These are phyloP conservation scores for Megathymus violae DNA, from an alignment of 1,140 invertebrate genomes.

Conservation along the genomic window DNA sequence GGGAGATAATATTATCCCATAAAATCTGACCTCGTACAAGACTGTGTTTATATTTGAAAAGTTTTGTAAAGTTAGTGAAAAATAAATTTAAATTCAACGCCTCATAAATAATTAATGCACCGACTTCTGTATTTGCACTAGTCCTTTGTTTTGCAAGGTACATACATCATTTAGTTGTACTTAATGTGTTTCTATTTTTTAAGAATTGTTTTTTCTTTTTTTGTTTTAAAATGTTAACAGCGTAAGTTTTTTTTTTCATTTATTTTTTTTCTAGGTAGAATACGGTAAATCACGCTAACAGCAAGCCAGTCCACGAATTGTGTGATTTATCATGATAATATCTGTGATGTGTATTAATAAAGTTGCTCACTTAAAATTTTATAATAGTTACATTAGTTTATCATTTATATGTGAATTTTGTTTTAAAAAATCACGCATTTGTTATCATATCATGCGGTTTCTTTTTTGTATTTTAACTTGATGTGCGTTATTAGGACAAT, in stretches of 20 bases:
- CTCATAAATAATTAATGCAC: slow-evolving; percentile 1
- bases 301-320: slow-evolving; percentile 9
- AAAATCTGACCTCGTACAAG: slow-evolving; percentile 49
- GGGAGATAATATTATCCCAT: slow-evolving; percentile 16
- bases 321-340: neutral
- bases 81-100: slow-evolving; percentile 20
- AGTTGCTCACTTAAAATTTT: slow-evolving; percentile 77
- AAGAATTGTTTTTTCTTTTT: slow-evolving; percentile 51
- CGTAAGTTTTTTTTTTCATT: slow-evolving; percentile 40
- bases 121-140: slow-evolving; percentile 37
- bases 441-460: too few species aligned
- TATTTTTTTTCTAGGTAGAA: slow-evolving; percentile 32
- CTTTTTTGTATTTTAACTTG: too few species aligned
- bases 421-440: too few species aligned
- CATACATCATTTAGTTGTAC: slow-evolving; percentile 65
- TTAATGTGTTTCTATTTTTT: slow-evolving; percentile 51
- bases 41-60: slow-evolving; percentile 65
- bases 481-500: too few species aligned
- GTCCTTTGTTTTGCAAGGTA: slow-evolving; percentile 38
- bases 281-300: slow-evolving; percentile 25
- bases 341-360: slow-evolving; percentile 75
- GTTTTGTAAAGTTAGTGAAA: slow-evolving; percentile 53
- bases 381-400: slow-evolving; percentile 55
- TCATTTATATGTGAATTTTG: neutral
- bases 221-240: slow-evolving; percentile 36